Percentiles rank a stretch among this genome's conserved stretches.
phyloP scores from a whole-genome alignment of 1,140 invertebrate species.

The Matsumurasca onukii region DNA sequence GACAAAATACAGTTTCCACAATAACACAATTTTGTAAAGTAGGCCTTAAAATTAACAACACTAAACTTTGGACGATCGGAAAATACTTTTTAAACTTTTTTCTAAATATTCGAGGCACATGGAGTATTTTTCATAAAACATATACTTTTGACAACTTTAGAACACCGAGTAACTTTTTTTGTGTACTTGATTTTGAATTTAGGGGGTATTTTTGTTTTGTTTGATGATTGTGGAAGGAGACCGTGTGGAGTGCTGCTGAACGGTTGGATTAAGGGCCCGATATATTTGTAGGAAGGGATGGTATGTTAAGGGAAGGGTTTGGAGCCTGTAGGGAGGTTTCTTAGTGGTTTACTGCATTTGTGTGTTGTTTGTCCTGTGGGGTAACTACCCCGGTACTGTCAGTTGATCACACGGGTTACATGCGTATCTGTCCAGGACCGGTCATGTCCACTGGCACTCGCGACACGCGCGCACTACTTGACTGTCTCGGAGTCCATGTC shows the following conservation, averaged over 20 bases:
- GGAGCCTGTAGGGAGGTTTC: conserved; percentile 34
- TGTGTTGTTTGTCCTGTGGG: conserved; percentile 30
- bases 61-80: conserved; percentile 34
- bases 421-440: conserved; percentile 29
- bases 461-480: not conserved
- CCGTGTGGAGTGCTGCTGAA: conserved; percentile 35
- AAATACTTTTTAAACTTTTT: conserved; percentile 34
- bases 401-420: conserved; percentile 16
- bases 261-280: conserved; percentile 36
- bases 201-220: conserved; percentile 35
- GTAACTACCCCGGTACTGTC: conserved; percentile 26
- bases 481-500: not conserved
- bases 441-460: conserved; percentile 20
- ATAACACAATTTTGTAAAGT: conserved; percentile 30
- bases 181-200: conserved; percentile 35
- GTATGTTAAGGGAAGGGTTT: conserved; percentile 34
- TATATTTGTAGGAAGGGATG: conserved; percentile 35
- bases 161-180: conserved; percentile 36
- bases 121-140: conserved; percentile 32
- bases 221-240: conserved; percentile 34
- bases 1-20: conserved; percentile 30
- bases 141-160: conserved; percentile 34
- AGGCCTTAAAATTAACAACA: conserved; percentile 36
- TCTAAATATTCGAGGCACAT: conserved; percentile 36
- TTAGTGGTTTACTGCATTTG: conserved; percentile 36